Evolutionary conservation across 2,888 invertebrate genomes (phyloP).

Genomic region (Cerastis rubricosa): DNA sequence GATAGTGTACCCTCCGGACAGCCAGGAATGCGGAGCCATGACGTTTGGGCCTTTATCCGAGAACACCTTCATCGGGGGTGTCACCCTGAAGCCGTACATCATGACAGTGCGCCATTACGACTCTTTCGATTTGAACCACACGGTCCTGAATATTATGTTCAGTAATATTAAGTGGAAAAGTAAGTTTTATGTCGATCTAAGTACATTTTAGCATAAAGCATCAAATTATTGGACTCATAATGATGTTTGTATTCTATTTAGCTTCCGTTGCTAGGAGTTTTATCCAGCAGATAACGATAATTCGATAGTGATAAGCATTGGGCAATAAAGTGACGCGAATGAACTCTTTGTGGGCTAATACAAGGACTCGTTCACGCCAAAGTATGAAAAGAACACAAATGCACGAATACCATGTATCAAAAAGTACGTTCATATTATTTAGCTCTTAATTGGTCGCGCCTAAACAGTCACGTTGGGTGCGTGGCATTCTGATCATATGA

Average conservation of each 20-base stretch:
- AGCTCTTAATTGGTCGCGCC: too few species aligned
- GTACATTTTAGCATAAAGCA: too few species aligned
- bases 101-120: slow-evolving; percentile 63
- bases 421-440: neutral
- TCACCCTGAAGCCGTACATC: slow-evolving; percentile 83
- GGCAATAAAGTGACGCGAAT: neutral
- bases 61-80: slow-evolving; percentile 83
- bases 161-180: slow-evolving; percentile 89
- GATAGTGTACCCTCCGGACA: slow-evolving; percentile 80
- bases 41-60: slow-evolving; percentile 82
- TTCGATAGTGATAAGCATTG: neutral
- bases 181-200: slow-evolving; percentile 71
- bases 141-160: slow-evolving; percentile 86
- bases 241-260: neutral
- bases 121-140: slow-evolving; percentile 73
- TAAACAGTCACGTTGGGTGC: too few species aligned
- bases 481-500: too few species aligned
- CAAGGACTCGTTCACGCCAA: neutral
- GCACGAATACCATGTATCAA: neutral
- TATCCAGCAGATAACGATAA: neutral
- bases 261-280: neutral
- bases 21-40: slow-evolving; percentile 81
- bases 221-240: neutral
- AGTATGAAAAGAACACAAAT: neutral
- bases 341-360: neutral